Evolutionary conservation across 2,888 invertebrate genomes (phyloP).

Genomic region (Glyphotaelius pellucidus): DNA sequence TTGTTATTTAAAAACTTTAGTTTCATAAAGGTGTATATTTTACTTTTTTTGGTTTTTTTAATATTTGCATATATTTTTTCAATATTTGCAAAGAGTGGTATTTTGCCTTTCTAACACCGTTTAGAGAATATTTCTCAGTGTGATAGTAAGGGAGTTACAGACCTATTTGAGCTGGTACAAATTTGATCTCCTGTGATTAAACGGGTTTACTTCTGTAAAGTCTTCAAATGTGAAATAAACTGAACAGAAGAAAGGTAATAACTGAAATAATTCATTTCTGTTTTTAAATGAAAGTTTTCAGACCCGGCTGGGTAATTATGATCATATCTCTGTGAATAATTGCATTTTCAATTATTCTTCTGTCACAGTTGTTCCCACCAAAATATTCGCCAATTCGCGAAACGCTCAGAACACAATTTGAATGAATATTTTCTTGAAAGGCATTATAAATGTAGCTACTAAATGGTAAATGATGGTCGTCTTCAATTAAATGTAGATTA

Average conservation of each 20-base stretch:
- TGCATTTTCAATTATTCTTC: conserved; percentile 47
- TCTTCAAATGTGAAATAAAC: neutral
- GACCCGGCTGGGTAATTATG: conserved; percentile 48
- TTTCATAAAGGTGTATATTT: too few species aligned
- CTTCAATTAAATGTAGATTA: conserved; percentile 62
- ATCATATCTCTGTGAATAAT: conserved; percentile 52
- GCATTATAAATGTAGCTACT: neutral
- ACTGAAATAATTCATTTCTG: neutral
- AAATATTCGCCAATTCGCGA: conserved; percentile 5
- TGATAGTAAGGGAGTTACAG: too few species aligned
- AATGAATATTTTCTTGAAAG: conserved; percentile 40
- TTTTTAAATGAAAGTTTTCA: neutral
- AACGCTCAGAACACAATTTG: neutral
- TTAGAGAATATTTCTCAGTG: too few species aligned
- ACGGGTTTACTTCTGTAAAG: too few species aligned
- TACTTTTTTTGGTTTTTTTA: too few species aligned
- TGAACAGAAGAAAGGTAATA: neutral
- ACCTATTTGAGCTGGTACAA: too few species aligned
- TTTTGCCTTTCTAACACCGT: too few species aligned
- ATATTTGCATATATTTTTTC: too few species aligned
- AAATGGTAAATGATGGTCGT: conserved; percentile 19
- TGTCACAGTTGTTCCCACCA: conserved; percentile 22
- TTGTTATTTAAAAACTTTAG: too few species aligned
- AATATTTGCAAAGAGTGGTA: too few species aligned
- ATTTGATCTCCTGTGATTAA: too few species aligned